Percentiles rank a stretch among this genome's conserved stretches.
Conservation (phyloP, 2,113 vertebrate genomes). For the Pimephales promelas region DNA sequence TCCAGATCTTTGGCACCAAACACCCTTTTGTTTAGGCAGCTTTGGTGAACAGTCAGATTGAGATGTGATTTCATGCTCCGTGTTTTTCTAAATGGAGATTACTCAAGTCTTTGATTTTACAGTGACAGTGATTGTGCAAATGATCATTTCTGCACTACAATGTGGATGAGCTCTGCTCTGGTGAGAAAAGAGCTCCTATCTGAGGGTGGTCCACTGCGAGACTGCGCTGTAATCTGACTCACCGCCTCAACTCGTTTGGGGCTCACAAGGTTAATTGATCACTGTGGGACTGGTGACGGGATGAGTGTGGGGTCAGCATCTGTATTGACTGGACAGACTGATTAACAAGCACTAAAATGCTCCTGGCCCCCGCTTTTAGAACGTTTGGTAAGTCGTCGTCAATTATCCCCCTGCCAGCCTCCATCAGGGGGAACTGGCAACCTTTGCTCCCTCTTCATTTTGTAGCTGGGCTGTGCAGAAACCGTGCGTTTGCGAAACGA, state of each 20-base stretch:
- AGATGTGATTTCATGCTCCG: conserved; percentile 2
- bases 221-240: conserved; percentile 10
- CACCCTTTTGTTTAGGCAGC: not conserved
- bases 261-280: conserved; percentile 54
- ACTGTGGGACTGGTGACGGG: conserved; percentile 42
- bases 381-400: conserved; percentile 52
- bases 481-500: not conserved
- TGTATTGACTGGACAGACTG: conserved; percentile 52
- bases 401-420: conserved; percentile 46
- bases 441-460: conserved; percentile 45
- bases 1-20: not conserved
- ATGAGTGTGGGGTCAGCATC: conserved; percentile 58
- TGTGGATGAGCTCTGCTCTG: not conserved
- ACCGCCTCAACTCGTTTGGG: not conserved
- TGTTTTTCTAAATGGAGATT: conserved; percentile 14
- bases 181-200: not conserved
- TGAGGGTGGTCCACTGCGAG: not conserved
- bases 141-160: conserved; percentile 3
- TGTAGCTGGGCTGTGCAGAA: conserved; percentile 21
- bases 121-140: conserved; percentile 13
- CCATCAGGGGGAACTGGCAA: conserved; percentile 47
- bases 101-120: conserved; percentile 19
- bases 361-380: conserved; percentile 41
- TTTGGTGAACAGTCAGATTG: conserved; percentile 21
- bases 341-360: conserved; percentile 61